A percentile compares a stretch with the other conserved stretches of the same genome.
These are phyloP conservation scores for Papilio demoleus DNA, from an alignment of 2,888 invertebrate species.

Conservation along the genomic window DNA sequence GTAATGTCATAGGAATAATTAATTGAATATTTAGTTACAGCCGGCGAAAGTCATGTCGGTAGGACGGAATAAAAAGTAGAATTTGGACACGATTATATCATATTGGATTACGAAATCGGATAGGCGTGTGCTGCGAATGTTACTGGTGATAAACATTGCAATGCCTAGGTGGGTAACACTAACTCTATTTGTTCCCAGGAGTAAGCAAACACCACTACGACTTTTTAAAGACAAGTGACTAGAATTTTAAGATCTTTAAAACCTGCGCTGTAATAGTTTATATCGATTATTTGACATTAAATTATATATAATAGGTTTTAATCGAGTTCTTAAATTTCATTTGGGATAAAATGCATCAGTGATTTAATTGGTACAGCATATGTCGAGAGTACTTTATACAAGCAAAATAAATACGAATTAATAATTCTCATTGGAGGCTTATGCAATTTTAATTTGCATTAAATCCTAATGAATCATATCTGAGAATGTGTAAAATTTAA, in stretches of 20 bases:
- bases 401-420: background rate
- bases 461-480: constrained; percentile 23
- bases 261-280: background rate
- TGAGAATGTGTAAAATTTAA: constrained; percentile 8
- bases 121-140: constrained; percentile 12
- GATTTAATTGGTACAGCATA: background rate
- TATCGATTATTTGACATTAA: background rate
- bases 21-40: constrained; percentile 24
- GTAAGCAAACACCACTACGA: background rate
- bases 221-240: background rate
- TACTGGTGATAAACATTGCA: constrained; percentile 1
- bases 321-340: no score
- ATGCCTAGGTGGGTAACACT: constrained; percentile 4
- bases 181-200: constrained; percentile 1
- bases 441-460: constrained; percentile 29
- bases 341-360: background rate
- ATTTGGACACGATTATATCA: constrained; percentile 25
- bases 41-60: constrained; percentile 16
- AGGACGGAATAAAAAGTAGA: constrained; percentile 18
- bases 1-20: constrained; percentile 30
- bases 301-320: background rate
- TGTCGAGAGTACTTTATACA: no score
- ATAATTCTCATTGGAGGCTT: background rate
- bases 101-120: constrained; percentile 29
- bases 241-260: background rate